Conservation (phyloP, 1,140 invertebrate species). For the Homalodisca vitripennis region DNA sequence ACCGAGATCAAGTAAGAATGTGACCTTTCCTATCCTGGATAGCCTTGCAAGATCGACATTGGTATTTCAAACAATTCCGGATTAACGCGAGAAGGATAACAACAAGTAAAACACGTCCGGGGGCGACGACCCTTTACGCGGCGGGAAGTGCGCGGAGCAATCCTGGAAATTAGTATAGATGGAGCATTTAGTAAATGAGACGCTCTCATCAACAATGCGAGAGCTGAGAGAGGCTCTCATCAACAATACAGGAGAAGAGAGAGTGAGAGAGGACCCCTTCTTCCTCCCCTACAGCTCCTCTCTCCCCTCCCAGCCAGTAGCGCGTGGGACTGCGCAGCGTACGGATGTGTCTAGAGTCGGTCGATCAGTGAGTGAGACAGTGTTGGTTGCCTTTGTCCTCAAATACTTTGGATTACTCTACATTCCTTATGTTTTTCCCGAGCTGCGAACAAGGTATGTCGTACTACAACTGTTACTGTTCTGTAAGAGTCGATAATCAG, state of each 20-base stretch:
- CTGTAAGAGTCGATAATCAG: neutral
- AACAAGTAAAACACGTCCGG: no score
- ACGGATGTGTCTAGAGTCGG: neutral
- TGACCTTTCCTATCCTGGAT: no score
- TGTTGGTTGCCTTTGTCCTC: conserved; percentile 15
- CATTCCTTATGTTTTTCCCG: neutral
- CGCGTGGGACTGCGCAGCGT: neutral
- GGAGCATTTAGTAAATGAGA: conserved; percentile 17
- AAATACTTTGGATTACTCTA: neutral
- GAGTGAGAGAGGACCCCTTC: neutral
- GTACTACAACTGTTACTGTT: neutral
- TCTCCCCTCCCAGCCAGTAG: neutral
- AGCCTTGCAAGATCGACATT: no score
- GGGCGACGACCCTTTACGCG: no score
- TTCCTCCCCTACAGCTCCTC: neutral
- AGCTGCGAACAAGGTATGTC: neutral
- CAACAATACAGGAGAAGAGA: conserved; percentile 9
- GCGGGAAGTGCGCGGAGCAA: conserved; percentile 1
- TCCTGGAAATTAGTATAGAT: neutral
- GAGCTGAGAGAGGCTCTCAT: neutral
- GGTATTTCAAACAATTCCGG: no score
- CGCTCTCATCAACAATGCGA: conserved; percentile 12
- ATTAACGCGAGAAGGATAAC: no score
- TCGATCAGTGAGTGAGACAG: conserved; percentile 12
- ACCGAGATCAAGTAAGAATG: no score